Evolutionary conservation across 2,888 invertebrate species (phyloP), one percentile per base, ranked within the genome.

Genomic region (Epistrophella euchroma): DNA sequence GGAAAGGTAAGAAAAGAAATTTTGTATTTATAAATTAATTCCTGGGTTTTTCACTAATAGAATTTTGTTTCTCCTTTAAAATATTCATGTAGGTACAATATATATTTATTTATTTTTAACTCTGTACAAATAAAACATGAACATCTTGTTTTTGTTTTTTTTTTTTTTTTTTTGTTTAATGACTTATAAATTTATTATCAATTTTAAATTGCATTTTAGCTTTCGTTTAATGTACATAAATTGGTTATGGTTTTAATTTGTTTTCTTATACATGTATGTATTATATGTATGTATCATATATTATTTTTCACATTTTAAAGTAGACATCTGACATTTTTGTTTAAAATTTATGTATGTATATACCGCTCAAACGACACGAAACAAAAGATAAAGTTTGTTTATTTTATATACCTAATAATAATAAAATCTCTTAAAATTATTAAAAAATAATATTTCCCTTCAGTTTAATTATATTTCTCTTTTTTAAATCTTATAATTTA

Each of bases 141-240:
- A 25, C 2, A 35, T n/a, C n/a, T n/a, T n/a, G n/a, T n/a, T n/a
- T n/a, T n/a, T n/a, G n/a, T n/a, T n/a, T 11, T 35, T 40, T 4
- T 15, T 4, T 1, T 28, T 28, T 37, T 7, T 28, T 32, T 32
- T 28, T 66, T 60, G 60, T 60, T 37, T 37, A 60, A 37, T 60
- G 60, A 73, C 82, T 83, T 83, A 83, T 83, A 78, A 83, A 60
- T 83, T 83, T 83, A 83, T 83, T 83, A 83, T 79, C 74, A 75
- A 76, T 76, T 35, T 66, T 74, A 55, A 82, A 60, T 79, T 70
- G 79, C 79, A 64, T 60, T 84, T 47, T 76, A 72, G 78, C 78
- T 79, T 79, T 79, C 75, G 70, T 79, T 84, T 70, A 83, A 83
- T 83, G 73, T 83, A 83, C 83, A 83, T 73, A 72, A 66, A 72